phyloP scores from a whole-genome alignment of 2,888 invertebrate species.

The Brachypterus glaber region DNA sequence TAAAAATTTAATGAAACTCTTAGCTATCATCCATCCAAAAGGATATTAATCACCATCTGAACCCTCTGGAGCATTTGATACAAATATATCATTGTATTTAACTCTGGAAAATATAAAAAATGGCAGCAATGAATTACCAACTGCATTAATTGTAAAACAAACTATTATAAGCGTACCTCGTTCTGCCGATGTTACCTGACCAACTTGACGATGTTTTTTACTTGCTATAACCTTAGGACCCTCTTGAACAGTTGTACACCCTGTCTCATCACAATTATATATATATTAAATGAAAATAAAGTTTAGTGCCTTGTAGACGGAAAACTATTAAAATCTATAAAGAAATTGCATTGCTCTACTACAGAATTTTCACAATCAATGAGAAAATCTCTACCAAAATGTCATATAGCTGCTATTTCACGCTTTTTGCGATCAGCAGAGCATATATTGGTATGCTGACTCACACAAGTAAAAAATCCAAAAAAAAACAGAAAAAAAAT shows the following conservation, averaged over 20 bases:
- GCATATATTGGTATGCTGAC: no score
- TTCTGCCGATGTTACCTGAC: constrained; percentile 9
- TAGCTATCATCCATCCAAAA: constrained; percentile 1
- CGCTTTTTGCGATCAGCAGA: no score
- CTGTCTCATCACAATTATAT: constrained; percentile 10
- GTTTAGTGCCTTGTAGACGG: no score
- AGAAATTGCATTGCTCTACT: no score
- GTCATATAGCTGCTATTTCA: no score
- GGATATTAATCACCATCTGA: constrained; percentile 7
- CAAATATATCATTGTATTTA: constrained; percentile 7
- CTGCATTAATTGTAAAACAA: constrained; percentile 8
- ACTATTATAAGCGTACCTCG: constrained; percentile 8
- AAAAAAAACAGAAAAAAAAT: no score
- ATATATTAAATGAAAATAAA: no score
- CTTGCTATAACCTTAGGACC: constrained; percentile 7
- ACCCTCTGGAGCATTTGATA: neutral
- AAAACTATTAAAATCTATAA: no score
- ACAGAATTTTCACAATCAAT: no score
- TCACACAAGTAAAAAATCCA: no score
- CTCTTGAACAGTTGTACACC: constrained; percentile 7
- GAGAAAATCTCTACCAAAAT: no score
- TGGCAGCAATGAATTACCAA: constrained; percentile 9
- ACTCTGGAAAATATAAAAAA: constrained; percentile 12
- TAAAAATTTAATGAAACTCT: constrained; percentile 7
- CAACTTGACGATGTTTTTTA: constrained; percentile 6